Evolutionary conservation across 1,140 invertebrate species (phyloP).

Genomic region (Anastatus disparis): DNA sequence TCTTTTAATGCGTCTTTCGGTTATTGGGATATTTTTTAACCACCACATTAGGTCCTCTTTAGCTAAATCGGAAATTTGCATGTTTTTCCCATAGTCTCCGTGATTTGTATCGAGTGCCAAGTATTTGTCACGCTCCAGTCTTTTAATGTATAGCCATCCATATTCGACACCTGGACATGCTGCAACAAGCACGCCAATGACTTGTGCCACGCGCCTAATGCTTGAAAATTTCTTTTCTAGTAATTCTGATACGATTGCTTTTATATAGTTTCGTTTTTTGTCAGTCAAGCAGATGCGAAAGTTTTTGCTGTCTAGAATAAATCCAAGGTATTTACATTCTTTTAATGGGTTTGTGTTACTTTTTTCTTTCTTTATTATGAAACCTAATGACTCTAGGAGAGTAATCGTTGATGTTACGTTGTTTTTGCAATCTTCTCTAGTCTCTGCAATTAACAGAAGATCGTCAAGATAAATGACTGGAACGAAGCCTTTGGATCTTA

Average conservation of each 20-base stretch:
- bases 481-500: constrained; percentile 35
- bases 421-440: constrained; percentile 11
- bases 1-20: too few species aligned
- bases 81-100: constrained; percentile 37
- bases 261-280: too few species aligned
- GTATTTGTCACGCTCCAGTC: constrained; percentile 42
- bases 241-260: too few species aligned
- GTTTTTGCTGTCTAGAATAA: too few species aligned
- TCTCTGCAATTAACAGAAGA: constrained; percentile 31
- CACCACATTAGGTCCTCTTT: background rate
- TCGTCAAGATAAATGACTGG: constrained; percentile 43
- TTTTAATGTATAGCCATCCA: constrained; percentile 44
- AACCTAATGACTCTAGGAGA: constrained; percentile 46
- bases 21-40: background rate
- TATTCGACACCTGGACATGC: too few species aligned
- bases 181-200: too few species aligned
- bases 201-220: too few species aligned
- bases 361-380: too few species aligned
- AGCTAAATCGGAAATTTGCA: background rate
- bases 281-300: too few species aligned
- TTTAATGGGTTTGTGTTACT: too few species aligned
- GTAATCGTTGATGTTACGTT: constrained; percentile 31
- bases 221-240: too few species aligned
- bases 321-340: too few species aligned
- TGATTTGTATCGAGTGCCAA: constrained; percentile 29